Base-by-base conservation (phyloP, 2,797 vertebrate species). In the Bovichtus variegatus region DNA sequence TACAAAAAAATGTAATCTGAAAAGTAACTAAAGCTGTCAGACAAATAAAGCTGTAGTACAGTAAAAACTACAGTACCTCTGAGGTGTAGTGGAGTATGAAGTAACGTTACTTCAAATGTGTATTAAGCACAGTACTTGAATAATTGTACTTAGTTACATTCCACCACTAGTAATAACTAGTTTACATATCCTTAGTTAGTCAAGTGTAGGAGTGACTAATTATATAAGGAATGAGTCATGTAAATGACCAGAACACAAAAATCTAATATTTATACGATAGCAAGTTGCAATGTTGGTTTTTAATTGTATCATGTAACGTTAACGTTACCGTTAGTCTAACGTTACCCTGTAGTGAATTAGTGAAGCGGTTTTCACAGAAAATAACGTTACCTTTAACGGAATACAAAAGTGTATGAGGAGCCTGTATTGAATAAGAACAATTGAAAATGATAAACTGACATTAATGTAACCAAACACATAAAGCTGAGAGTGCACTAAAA, bases 401-500 rank as follows among this genome's bases (percentile, higher is more conserved):
- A 4, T 34, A 50, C 12, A 23, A 5, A 53, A 19, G n/a, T 38
- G 3, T 13, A 15, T 10, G 5, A 11, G 3, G 6, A n/a, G 19
- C 15, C 19, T 59, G 25, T 49, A 19, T 12, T 7, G 5, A 25
- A 8, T 2, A 38, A 11, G 25, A 54, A 9, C 21, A n/a, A 25
- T n/a, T 11, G 3, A 46, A 25, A 50, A 7, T 6, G 5, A 8
- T 6, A 11, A 6, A n/a, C 4, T 10, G 2, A 44, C 16, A 15
- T 58, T 31, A 58, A 53, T 3, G 19, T 21, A 13, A 5, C 18
- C 0, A 34, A 36, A 25, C 13, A 18, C 1, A 47, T 16, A 25
- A 5, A 49, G 0, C 4, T 12, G n/a, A n/a, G n/a, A n/a, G n/a
- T 29, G 3, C 2, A 5, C 2, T 9, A 19, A 9, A 5, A n/a